Base-by-base conservation (phyloP, 2,113 vertebrate species). In the Muntiacus muntjak region DNA sequence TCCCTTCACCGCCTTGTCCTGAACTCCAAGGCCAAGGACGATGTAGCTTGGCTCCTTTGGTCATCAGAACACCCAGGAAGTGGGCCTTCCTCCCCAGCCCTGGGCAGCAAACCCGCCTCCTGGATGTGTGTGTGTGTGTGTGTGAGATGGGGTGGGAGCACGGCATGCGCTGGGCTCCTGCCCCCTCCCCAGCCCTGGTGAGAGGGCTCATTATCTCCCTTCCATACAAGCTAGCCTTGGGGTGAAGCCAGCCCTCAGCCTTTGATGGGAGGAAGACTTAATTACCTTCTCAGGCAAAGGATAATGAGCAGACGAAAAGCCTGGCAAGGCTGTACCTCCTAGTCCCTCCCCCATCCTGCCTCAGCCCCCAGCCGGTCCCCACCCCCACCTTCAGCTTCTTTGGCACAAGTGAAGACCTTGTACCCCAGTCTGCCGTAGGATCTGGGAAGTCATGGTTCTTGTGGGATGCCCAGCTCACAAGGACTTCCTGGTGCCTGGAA, bases 271-370 rank as follows among this genome's bases (percentile, higher is more conserved):
- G 97, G 94, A 96, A 98, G 95, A 76, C 81, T 98, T 98, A 98
- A 98, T 98, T 98, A 98, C 11, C 8, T 91, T 95, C 2, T 52
- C 93, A 96, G 97, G 97, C 62, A 81, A 94, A 97, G 85, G 82
- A 91, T 98, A 98, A 98, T 96, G 98, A 86, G 60, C 94, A 93
- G 95, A 98, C 94, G 96, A 98, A 98, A 98, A 98, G 60, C 45
- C 17, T n/a, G 74, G 58, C 23, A 62, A 96, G 87, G 92, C 26
- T 2, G 21, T 28, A 78, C 33, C 10, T 71, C 40, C 36, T 28
- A 5, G n/a, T 36, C 14, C 16, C 21, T 30, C 14, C 36, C 40
- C 15, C 30, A 79, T 36, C 60, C 23, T n/a, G 19, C 26, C 28
- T 33, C 78, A 21, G 78, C 47, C 81, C 81, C 87, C 79, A 25